These are phyloP conservation scores for Camponotus fellah DNA, from an alignment of 2,888 invertebrate species.

Conservation along the genomic window DNA sequence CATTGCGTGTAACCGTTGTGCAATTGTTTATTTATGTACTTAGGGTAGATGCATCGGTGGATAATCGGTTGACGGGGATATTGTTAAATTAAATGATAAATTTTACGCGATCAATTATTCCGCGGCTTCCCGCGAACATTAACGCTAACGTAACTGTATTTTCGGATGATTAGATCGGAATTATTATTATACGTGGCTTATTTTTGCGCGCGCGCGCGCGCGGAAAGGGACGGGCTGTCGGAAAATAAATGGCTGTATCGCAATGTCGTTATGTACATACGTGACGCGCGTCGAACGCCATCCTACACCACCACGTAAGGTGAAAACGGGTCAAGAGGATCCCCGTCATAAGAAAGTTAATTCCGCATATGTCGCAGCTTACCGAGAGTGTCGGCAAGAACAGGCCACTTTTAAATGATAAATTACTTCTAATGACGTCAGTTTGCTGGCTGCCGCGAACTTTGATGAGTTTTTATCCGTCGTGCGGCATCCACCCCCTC, in stretches of 20 bases:
- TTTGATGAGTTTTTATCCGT: conserved; percentile 54
- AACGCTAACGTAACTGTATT: conserved; percentile 6
- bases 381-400: conserved; percentile 59
- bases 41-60: not conserved
- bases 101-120: conserved; percentile 13
- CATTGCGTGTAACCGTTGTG: conserved; percentile 29
- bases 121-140: not conserved
- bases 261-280: conserved; percentile 40
- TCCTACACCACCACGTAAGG: conserved; percentile 52
- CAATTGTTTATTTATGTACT: conserved; percentile 35
- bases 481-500: not conserved
- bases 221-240: conserved; percentile 16
- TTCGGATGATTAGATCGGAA: conserved; percentile 30
- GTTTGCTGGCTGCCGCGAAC: conserved; percentile 53
- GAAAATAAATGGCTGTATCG: conserved; percentile 54
- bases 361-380: conserved; percentile 62
- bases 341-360: conserved; percentile 70
- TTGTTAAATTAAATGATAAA: conserved; percentile 16
- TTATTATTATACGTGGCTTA: conserved; percentile 28
- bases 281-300: conserved; percentile 30
- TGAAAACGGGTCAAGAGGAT: conserved; percentile 65
- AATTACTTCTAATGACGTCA: conserved; percentile 64
- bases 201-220: conserved; percentile 27
- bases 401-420: conserved; percentile 70
- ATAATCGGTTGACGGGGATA: not conserved